Base-by-base conservation (phyloP, 2,797 vertebrate genomes). In the Ibycter americanus region DNA sequence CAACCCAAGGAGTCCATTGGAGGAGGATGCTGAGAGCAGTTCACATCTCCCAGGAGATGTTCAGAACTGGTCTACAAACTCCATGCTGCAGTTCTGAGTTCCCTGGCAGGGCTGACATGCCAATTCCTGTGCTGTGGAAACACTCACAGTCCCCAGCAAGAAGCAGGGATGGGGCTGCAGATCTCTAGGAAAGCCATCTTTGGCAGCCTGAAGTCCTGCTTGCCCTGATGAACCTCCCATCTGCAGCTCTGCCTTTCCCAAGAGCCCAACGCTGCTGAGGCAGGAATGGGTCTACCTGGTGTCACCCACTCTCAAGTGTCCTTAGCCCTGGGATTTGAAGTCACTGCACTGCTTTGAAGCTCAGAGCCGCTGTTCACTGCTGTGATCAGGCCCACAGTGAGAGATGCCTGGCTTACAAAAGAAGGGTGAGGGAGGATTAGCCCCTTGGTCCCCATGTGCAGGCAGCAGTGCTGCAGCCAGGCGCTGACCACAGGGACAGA, bases 401-500 rank as follows among this genome's bases (percentile, higher is more conserved):
- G 47, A 15, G 21, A 51, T 31, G 25, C 36, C 62, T 44, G 68
- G 32, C 13, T 62, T 25, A 34, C 31, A 56, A 44, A 25, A 68
- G 16, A 47, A 5, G 32, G 59, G 23, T 54, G 83, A 73, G 25
- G n/a, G 11, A 58, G 38, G 15, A 10, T 29, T 31, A 32, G 6
- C 19, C 6, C 42, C 49, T 44, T 23, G 25, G 54, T 40, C 11
- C 34, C 25, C 23, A 4, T 1, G 21, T 21, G 8, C 22, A 58
- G 21, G 59, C 42, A 62, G 61, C 46, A 52, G 36, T 2, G 5
- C 63, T 42, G 63, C 78, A 36, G 36, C 40, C 15, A 26, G 38
- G 44, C 27, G 7, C n/a, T 10, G 38, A 21, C 38, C 68, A 46
- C 0, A 0, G 51, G 34, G 34, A 49, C 46, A 55, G 40, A 38